Conservation (phyloP, 2,797 vertebrate genomes). For the Lindbergichthys nudifrons region DNA sequence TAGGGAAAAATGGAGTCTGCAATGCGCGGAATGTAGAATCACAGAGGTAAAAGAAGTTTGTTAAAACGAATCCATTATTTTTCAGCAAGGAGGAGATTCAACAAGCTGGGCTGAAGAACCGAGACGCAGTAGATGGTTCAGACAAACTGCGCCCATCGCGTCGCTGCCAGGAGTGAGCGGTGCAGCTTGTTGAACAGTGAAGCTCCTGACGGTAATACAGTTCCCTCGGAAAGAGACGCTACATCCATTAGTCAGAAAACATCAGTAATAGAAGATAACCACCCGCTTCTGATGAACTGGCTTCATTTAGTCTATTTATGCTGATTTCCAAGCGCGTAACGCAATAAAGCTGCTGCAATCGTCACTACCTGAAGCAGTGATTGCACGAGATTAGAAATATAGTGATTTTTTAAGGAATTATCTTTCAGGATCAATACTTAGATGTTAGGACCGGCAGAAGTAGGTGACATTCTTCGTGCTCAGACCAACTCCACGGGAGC, state of each 20-base stretch:
- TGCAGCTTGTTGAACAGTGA: slow-evolving; percentile 82
- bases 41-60: slow-evolving; percentile 58
- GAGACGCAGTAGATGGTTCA: slow-evolving; percentile 59
- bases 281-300: slow-evolving; percentile 39
- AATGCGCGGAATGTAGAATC: slow-evolving; percentile 38
- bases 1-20: slow-evolving; percentile 24
- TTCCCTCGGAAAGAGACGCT: slow-evolving; percentile 30
- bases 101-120: slow-evolving; percentile 68
- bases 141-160: slow-evolving; percentile 77
- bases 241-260: slow-evolving; percentile 61
- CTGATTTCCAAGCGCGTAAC: slow-evolving; percentile 49
- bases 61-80: slow-evolving; percentile 71
- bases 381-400: neutral
- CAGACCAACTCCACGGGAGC: slow-evolving; percentile 75
- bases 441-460: slow-evolving; percentile 71
- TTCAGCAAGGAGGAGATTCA: slow-evolving; percentile 73
- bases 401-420: neutral
- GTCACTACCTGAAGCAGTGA: slow-evolving; percentile 7
- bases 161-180: slow-evolving; percentile 58
- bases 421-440: slow-evolving; percentile 42
- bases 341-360: slow-evolving; percentile 38
- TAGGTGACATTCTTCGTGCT: slow-evolving; percentile 76
- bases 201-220: slow-evolving; percentile 53
- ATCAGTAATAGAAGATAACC: slow-evolving; percentile 19
- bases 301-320: slow-evolving; percentile 49